These are phyloP conservation scores for Zeuzera pyrina DNA, from an alignment of 2,888 invertebrate species.

Conservation along the genomic window DNA sequence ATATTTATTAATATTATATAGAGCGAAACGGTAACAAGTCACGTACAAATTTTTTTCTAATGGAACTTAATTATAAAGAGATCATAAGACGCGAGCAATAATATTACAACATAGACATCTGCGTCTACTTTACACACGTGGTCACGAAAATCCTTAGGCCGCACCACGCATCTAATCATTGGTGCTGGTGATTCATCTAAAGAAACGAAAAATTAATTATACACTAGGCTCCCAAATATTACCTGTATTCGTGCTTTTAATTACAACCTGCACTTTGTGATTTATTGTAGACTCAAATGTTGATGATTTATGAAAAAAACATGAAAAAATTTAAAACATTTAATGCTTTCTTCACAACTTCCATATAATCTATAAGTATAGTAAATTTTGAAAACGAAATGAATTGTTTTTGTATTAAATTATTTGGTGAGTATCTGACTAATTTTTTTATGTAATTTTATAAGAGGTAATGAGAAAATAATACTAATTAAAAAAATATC, in stretches of 20 bases:
- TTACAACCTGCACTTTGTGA: slow-evolving; percentile 53
- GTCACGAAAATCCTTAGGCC: slow-evolving; percentile 39
- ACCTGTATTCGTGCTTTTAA: slow-evolving; percentile 63
- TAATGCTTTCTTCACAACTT: too few relatives aligned
- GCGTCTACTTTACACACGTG: slow-evolving; percentile 43
- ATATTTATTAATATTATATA: too few relatives aligned
- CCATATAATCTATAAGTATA: too few relatives aligned
- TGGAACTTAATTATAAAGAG: slow-evolving; percentile 40
- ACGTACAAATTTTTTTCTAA: slow-evolving; percentile 11
- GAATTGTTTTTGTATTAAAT: too few relatives aligned
- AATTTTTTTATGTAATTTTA: too few relatives aligned
- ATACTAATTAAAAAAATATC: too few relatives aligned
- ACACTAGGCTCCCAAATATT: slow-evolving; percentile 51
- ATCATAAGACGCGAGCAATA: slow-evolving; percentile 58
- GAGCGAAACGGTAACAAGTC: too few relatives aligned
- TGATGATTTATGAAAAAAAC: slow-evolving; percentile 47
- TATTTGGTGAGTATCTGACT: too few relatives aligned
- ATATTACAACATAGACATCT: slow-evolving; percentile 63
- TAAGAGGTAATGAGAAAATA: too few relatives aligned
- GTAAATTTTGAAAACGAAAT: too few relatives aligned
- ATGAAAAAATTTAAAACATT: slow-evolving; percentile 3
- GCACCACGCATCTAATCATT: slow-evolving; percentile 53
- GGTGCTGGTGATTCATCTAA: slow-evolving; percentile 67
- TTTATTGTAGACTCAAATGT: slow-evolving; percentile 52
- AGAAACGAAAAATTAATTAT: slow-evolving; percentile 66